Conservation (phyloP, 1,140 invertebrate genomes). For the Drosophila kanapiae region DNA sequence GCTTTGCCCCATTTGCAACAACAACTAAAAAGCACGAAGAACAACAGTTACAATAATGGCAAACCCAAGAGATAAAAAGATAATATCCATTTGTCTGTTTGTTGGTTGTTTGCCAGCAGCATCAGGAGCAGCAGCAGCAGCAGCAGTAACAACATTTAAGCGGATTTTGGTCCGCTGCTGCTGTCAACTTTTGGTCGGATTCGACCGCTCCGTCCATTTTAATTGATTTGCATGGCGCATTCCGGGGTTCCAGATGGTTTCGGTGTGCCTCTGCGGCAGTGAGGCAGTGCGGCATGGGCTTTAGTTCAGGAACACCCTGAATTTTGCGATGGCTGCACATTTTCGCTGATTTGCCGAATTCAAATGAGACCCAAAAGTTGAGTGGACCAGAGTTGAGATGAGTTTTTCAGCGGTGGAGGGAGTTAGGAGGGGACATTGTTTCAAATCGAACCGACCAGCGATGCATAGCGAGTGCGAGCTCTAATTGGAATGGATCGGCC, state of each 20-base stretch:
- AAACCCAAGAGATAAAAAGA: slow-evolving; percentile 72
- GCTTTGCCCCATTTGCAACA: slow-evolving; percentile 72
- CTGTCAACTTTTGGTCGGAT: slow-evolving; percentile 72
- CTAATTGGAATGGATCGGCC: slow-evolving; percentile 55
- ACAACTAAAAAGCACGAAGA: slow-evolving; percentile 51
- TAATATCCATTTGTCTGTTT: slow-evolving; percentile 80
- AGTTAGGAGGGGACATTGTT: slow-evolving; percentile 29
- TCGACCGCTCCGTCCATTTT: slow-evolving; percentile 63
- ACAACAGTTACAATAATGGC: slow-evolving; percentile 60
- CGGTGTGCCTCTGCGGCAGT: slow-evolving; percentile 21
- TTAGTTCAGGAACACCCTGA: slow-evolving; percentile 21
- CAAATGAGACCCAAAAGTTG: slow-evolving; percentile 43
- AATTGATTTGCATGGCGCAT: slow-evolving; percentile 74
- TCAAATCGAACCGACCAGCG: slow-evolving; percentile 34
- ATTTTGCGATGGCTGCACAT: slow-evolving; percentile 40
- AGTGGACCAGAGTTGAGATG: neutral
- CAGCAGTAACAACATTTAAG: slow-evolving; percentile 62
- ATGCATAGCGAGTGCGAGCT: slow-evolving; percentile 31
- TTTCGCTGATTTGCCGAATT: slow-evolving; percentile 51
- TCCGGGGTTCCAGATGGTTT: slow-evolving; percentile 31
- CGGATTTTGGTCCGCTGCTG: slow-evolving; percentile 63
- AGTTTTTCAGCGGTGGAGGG: neutral
- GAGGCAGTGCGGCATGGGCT: slow-evolving; percentile 33
- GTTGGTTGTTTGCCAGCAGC: slow-evolving; percentile 38
- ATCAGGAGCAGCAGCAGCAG: slow-evolving; percentile 14